phyloP scores from a whole-genome alignment of 1,140 invertebrate species.

The Cydia pomonella region DNA sequence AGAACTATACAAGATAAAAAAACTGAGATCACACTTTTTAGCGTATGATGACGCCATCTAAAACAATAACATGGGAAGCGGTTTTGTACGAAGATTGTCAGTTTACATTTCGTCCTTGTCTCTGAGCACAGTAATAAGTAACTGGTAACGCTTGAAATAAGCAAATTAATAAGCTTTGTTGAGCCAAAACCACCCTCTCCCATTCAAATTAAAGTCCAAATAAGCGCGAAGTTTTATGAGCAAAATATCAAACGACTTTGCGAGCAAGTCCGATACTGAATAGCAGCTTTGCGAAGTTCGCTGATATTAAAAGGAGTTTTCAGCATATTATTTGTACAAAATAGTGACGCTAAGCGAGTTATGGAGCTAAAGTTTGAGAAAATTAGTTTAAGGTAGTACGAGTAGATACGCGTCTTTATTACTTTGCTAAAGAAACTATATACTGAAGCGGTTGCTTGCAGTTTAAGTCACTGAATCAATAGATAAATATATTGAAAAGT shows the following conservation, averaged over 20 bases:
- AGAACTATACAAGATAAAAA: no score
- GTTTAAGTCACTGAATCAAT: neutral
- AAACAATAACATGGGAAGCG: no score
- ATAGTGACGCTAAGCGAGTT: neutral
- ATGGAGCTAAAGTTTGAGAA: neutral
- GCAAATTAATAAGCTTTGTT: neutral
- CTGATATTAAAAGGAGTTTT: neutral
- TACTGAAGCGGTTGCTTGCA: neutral
- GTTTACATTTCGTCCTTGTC: neutral
- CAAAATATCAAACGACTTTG: neutral
- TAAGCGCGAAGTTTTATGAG: neutral
- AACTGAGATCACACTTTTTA: no score
- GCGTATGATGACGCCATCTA: no score
- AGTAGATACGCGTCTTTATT: neutral
- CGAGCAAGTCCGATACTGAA: neutral
- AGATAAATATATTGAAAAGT: no score
- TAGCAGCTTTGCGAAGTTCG: neutral
- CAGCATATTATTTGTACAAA: slow-evolving; percentile 8
- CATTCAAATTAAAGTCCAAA: neutral
- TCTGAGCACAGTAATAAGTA: slow-evolving; percentile 1
- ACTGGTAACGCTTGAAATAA: slow-evolving; percentile 3
- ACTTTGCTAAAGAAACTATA: neutral
- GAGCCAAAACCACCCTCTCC: slow-evolving; percentile 1
- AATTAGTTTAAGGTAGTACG: neutral
- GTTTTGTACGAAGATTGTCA: neutral